Percentiles rank a stretch among this genome's conserved stretches.
These are phyloP conservation scores for Cheumatopsyche charites DNA, from an alignment of 1,140 invertebrate genomes.

Conservation along the genomic window DNA sequence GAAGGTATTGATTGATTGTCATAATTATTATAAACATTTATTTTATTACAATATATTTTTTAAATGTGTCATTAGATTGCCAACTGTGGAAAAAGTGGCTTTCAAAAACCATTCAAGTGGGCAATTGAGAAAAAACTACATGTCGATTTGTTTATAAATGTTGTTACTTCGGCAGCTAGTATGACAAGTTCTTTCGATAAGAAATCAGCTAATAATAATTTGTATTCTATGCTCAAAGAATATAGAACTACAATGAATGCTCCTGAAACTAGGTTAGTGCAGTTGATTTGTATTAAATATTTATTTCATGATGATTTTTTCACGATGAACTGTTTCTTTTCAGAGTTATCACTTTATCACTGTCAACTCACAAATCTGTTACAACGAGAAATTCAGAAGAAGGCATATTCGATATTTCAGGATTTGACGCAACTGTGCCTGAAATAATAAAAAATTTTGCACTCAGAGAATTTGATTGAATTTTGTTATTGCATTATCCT, in stretches of 20 bases:
- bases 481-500: too few relatives aligned
- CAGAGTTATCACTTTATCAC: slow-evolving; percentile 39
- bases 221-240: neutral
- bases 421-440: slow-evolving; percentile 41
- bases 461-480: slow-evolving; percentile 26
- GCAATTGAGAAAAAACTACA: slow-evolving; percentile 24
- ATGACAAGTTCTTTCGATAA: neutral
- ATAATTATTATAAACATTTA: neutral
- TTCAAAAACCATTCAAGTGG: slow-evolving; percentile 34
- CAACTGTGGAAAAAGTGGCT: neutral
- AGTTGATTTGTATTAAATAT: neutral
- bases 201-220: neutral
- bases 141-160: slow-evolving; percentile 42
- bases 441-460: slow-evolving; percentile 40
- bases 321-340: slow-evolving; percentile 8
- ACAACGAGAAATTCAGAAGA: neutral
- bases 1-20: slow-evolving; percentile 3
- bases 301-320: neutral
- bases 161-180: slow-evolving; percentile 22
- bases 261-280: slow-evolving; percentile 15
- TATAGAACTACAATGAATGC: slow-evolving; percentile 18
- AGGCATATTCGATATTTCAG: slow-evolving; percentile 43
- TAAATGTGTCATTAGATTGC: slow-evolving; percentile 20
- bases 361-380: slow-evolving; percentile 17
- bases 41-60: slow-evolving; percentile 3